A percentile compares a stretch with the other conserved stretches of the same genome.
Evolutionary conservation across 2,113 vertebrate species (phyloP).

Genomic region (Zosterops lateralis): DNA sequence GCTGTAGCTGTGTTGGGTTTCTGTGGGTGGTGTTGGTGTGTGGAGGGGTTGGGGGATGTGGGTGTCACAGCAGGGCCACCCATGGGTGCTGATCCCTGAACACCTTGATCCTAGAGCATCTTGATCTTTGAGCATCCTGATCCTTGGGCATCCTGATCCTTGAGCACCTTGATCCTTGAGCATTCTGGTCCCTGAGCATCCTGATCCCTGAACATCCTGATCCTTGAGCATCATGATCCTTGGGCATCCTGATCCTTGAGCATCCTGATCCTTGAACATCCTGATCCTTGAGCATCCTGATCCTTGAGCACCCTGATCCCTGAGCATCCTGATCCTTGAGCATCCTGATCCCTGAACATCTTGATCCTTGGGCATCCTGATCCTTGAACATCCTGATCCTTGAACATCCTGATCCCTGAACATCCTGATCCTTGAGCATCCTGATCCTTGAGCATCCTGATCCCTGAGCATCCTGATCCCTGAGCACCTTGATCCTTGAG

Average conservation of each 20-base stretch:
- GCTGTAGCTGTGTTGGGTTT: fast-evolving
- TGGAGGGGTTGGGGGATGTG: fast-evolving
- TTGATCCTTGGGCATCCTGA: fast-evolving
- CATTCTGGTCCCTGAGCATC: neutral
- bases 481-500: fast-evolving
- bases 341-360: fast-evolving
- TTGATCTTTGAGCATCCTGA: fast-evolving
- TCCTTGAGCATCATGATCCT: fast-evolving
- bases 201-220: fast-evolving
- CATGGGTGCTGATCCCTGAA: fast-evolving
- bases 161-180: fast-evolving
- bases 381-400: fast-evolving
- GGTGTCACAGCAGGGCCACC: fast-evolving
- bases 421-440: fast-evolving
- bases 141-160: fast-evolving
- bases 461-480: fast-evolving
- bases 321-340: fast-evolving
- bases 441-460: fast-evolving
- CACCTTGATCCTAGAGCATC: fast-evolving
- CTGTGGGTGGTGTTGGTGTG: fast-evolving
- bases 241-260: fast-evolving
- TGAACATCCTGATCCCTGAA: fast-evolving
- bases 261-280: fast-evolving
- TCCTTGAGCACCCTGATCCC: fast-evolving
- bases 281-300: fast-evolving